Conservation (phyloP, 2,888 invertebrate species). For the Trichogramma dendrolimi region DNA sequence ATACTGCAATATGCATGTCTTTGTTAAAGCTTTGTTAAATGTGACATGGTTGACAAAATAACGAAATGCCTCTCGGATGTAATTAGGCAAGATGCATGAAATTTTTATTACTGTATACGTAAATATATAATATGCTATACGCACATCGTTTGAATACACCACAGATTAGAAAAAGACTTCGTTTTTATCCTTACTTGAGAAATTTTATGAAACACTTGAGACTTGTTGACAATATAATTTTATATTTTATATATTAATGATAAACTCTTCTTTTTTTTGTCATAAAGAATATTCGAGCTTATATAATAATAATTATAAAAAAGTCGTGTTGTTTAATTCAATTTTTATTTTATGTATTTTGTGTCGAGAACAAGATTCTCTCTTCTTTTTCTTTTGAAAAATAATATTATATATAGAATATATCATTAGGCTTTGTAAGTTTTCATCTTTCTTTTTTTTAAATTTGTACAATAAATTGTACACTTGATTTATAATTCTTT, state of each 20-base stretch:
- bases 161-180: constrained; percentile 25
- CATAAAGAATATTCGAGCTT: constrained; percentile 16
- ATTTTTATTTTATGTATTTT: constrained; percentile 1
- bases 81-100: too few species aligned
- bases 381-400: constrained; percentile 14
- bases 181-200: constrained; percentile 19
- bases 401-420: constrained; percentile 20
- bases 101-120: too few species aligned
- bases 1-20: too few species aligned
- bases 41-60: too few species aligned
- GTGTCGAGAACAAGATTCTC: not conserved
- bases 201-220: constrained; percentile 23
- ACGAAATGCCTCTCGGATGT: too few species aligned
- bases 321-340: constrained; percentile 18
- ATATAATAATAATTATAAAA: constrained; percentile 21
- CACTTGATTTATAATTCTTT: not conserved
- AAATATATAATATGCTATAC: too few species aligned
- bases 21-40: too few species aligned
- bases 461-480: constrained; percentile 28
- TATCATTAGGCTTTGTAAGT: not conserved
- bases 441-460: constrained; percentile 9
- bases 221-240: constrained; percentile 15
- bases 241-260: constrained; percentile 10
- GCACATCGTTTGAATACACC: constrained; percentile 16
- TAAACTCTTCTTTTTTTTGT: constrained; percentile 3